Evolutionary conservation across 2,888 invertebrate genomes (phyloP), one percentile per base, ranked within the genome.

Genomic region (Epirrita christyi): DNA sequence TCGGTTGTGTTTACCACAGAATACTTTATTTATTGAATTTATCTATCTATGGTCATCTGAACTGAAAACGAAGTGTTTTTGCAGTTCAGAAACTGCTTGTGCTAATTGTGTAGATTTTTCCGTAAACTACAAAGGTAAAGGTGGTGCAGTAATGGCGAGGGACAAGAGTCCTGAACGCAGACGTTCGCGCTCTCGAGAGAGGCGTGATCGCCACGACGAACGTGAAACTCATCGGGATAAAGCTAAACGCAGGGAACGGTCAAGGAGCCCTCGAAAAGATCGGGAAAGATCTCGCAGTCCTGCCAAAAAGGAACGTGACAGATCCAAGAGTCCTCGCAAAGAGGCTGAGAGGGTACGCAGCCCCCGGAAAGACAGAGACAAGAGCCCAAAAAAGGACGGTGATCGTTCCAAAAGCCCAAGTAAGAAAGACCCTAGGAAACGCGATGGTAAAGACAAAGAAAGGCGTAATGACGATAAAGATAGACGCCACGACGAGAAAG

Each of bases 121-220:
- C 21, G 21, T 4, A 21, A 21, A 21, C 21, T 21, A n/a, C n/a
- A n/a, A 21, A 21, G 21, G n/a, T n/a, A n/a, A 21, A 21, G 4
- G 2, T 21, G 21, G 14, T 34, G 40, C n/a, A n/a, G 28, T 28
- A 9, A 91, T 91, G 92, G 88, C 72, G 34, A 71, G 91, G 45
- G 91, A 91, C 51, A 82, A 88, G 61, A 88, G 84, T 70, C 83
- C 85, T 10, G 92, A 92, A 47, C 80, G 88, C 29, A 81, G 88
- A 14, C 80, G 91, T 42, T 90, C 91, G n/a, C 84, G 89, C 7
- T 89, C 90, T 10, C 78, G 87, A 54, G 91, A 91, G 50, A 80
- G 84, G 57, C 84, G 87, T n/a, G 90, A 92, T 1, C 77, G 90
- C 10, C 72, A 85, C 61, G 90, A 91, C 42, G 90, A 92, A 1